Base-by-base conservation (phyloP, 2,888 invertebrate species). In the Ellobium chinense region DNA sequence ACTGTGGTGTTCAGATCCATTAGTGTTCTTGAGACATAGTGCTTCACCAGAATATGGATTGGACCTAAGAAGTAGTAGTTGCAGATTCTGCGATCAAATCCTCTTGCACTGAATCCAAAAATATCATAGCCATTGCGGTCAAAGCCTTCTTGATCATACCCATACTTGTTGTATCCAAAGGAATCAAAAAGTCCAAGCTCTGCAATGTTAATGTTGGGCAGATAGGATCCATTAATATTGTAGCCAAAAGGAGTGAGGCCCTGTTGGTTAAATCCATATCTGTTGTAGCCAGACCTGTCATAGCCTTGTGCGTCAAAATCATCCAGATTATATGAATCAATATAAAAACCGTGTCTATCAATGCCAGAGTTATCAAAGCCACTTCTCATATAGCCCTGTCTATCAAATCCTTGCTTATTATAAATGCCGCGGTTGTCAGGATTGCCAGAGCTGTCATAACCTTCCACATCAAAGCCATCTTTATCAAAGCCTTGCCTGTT, bases 61-160 rank as follows among this genome's bases (percentile, higher is more conserved):
- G 92, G 92, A 7, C 92, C 92, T 4, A 89, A 82, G 78, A 83
- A 88, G 69, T 88, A 90, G 34, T 87, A 88, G 69, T 90, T 91
- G 79, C 92, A 92, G 27, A 86, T 86, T 2, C 85, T 82, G 24
- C 82, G 80, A 80, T 92, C 90, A 80, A 87, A 88, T 9, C 91
- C 91, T 27, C 83, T 83, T 0, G 87, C 82, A 83, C 91, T 87
- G 84, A 91, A 92, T 24, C 92, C 91, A 88, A 90, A 92, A 12
- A 88, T 80, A 78, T 92, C 91, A 85, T 88, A 90, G 3, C 92
- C 91, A 73, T 90, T 84, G 63, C 89, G 78, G 81, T 92, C 88
- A 82, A 89, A 89, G 3, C 92, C 92, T 78, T 88, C 88, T 74
- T 87, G 86, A 80, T 91, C 87, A 58, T 85, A 87, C 3, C 90